Evolutionary conservation across 1,140 invertebrate species (phyloP), one percentile per base, ranked within the genome.

Genomic region (Drosophila ananassae): DNA sequence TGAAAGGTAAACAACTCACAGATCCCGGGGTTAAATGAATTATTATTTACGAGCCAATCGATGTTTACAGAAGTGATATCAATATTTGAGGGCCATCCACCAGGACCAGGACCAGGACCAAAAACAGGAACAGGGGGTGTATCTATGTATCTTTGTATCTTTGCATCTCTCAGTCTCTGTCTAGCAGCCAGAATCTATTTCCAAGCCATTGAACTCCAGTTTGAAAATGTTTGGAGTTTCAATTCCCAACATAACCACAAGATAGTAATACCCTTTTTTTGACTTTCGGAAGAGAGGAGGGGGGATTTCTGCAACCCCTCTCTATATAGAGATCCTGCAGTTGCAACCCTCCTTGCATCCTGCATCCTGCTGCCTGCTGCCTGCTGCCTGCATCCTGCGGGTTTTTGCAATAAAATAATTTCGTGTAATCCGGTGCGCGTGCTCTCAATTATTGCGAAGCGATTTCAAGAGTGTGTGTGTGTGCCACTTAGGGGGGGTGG

Each of bases 341-440:
- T 39, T 44, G 71, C 69, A 54, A 39, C 62, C 62, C 32, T 37
- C 51, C 34, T 9, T 37, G 34, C 9, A 37, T n/a, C 34, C 10
- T 37, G 34, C 12, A 3, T 12, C 7, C 13, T 44, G 13, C 7
- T 21, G 6, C 41, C 41, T 44, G 41, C 17, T 21, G 3, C 13
- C 41, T 17, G 41, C 17, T 21, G 3, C 41, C 41, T 17, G 41
- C 17, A 44, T 48, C 44, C 25, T 30, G 21, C 34, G 1, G 30
- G 48, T 61, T 51, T 72, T 52, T 37, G 51, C 72, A 56, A 79
- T 84, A 66, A 84, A 79, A 84, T 79, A 54, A 84, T 83, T 79
- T 76, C 77, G 58, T 84, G 81, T 83, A 80, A 83, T 84, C 79
- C 80, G 48, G 46, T 59, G 76, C 80, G 81, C 79, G 79, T 83